phyloP scores from a whole-genome alignment of 2,797 vertebrate species.

The Esox masquinongy region DNA sequence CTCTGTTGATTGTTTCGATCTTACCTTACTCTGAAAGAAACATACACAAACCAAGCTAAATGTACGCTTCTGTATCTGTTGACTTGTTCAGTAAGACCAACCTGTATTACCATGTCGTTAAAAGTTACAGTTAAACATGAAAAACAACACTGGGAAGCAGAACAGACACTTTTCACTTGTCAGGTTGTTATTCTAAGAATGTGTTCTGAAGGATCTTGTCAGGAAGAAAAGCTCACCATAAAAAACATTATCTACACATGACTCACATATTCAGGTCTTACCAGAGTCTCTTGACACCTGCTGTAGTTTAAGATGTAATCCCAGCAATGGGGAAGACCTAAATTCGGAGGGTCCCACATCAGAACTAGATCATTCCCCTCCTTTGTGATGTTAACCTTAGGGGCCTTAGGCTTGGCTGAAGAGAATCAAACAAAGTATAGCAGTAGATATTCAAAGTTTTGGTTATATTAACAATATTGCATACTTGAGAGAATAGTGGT shows the following conservation, averaged over 20 bases:
- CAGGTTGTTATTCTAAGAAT: neutral
- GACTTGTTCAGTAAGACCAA: too few species aligned
- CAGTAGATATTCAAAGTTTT: neutral
- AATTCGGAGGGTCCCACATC: neutral
- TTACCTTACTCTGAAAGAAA: neutral
- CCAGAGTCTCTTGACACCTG: constrained; percentile 1
- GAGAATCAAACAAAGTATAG: neutral
- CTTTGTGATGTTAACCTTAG: constrained; percentile 6
- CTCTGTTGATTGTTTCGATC: too few species aligned
- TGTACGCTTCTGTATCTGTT: too few species aligned
- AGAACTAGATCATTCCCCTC: neutral
- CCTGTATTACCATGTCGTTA: too few species aligned
- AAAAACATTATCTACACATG: neutral
- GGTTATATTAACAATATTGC: neutral
- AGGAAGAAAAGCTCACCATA: neutral
- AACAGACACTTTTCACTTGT: neutral
- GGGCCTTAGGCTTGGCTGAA: constrained; percentile 2
- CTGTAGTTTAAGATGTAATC: neutral
- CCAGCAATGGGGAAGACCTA: neutral
- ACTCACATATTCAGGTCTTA: neutral
- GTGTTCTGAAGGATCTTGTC: neutral
- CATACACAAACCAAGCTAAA: neutral
- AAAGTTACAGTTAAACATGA: too few species aligned
- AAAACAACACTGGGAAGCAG: too few species aligned
- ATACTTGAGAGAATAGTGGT: neutral